Conservation (phyloP, 2,797 vertebrate species). For the Coregonus sp. region DNA sequence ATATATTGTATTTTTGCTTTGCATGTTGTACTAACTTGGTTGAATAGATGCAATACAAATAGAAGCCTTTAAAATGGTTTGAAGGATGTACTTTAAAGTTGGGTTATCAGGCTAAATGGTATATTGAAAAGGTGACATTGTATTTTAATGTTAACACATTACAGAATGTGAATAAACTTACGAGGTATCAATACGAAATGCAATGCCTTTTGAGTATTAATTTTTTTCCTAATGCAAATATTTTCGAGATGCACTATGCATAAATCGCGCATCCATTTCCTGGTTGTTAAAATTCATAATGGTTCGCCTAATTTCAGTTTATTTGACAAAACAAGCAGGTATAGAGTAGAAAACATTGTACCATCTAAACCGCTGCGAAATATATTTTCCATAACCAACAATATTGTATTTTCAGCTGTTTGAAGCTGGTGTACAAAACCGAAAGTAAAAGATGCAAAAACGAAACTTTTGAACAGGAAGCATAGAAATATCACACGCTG, state of each 20-base stretch:
- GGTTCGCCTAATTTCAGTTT: too few relatives aligned
- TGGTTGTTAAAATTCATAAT: too few relatives aligned
- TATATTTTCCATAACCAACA: too few relatives aligned
- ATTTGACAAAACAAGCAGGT: too few relatives aligned
- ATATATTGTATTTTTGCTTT: conserved; percentile 63
- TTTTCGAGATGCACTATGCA: neutral
- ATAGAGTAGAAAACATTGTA: too few relatives aligned
- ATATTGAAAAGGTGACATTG: conserved; percentile 75
- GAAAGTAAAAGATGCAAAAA: too few relatives aligned
- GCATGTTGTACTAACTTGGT: conserved; percentile 77
- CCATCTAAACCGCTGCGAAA: too few relatives aligned
- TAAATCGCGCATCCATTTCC: too few relatives aligned
- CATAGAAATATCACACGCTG: too few relatives aligned
- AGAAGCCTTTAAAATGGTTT: conserved; percentile 62
- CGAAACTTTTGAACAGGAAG: too few relatives aligned
- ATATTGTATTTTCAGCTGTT: too few relatives aligned
- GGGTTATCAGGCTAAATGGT: conserved; percentile 68
- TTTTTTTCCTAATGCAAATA: neutral
- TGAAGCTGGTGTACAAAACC: too few relatives aligned
- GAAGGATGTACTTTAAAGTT: conserved; percentile 74
- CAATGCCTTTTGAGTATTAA: neutral
- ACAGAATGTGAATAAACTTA: conserved; percentile 81
- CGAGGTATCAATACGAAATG: neutral
- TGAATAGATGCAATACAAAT: conserved; percentile 63
- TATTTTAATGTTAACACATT: conserved; percentile 72